phyloP scores from a whole-genome alignment of 1,140 invertebrate species.

The Bacillus rossius region DNA sequence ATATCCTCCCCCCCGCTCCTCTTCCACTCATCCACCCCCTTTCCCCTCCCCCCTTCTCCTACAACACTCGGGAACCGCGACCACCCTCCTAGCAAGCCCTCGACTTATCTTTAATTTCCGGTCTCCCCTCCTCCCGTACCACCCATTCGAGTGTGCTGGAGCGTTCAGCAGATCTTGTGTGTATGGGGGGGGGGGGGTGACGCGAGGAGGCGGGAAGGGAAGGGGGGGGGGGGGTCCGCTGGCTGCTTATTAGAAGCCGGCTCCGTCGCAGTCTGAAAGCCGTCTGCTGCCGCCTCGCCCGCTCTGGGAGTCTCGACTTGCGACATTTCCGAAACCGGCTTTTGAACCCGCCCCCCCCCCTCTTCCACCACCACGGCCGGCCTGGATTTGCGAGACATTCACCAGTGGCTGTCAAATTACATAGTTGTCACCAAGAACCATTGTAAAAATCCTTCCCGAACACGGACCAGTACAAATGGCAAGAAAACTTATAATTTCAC shows the following conservation, averaged over 20 bases:
- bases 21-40: conserved; percentile 5
- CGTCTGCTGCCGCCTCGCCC: no score
- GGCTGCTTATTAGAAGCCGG: no score
- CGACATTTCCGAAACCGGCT: no score
- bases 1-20: conserved; percentile 13
- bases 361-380: no score
- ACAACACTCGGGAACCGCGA: neutral
- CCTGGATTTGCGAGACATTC: no score
- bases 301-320: no score
- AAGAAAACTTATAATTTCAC: no score
- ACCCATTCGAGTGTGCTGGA: conserved; percentile 9
- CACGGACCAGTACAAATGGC: no score
- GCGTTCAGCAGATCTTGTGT: neutral
- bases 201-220: conserved; percentile 11
- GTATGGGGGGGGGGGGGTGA: conserved; percentile 12
- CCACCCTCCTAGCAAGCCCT: conserved; percentile 16
- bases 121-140: conserved; percentile 17
- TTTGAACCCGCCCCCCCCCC: no score
- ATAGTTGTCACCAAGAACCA: no score
- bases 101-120: conserved; percentile 12
- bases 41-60: conserved; percentile 8
- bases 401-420: no score
- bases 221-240: conserved; percentile 6
- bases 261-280: neutral
- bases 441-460: no score